Base-by-base conservation (phyloP, 2,888 invertebrate species). In the Zhuqinia jingwanae region DNA sequence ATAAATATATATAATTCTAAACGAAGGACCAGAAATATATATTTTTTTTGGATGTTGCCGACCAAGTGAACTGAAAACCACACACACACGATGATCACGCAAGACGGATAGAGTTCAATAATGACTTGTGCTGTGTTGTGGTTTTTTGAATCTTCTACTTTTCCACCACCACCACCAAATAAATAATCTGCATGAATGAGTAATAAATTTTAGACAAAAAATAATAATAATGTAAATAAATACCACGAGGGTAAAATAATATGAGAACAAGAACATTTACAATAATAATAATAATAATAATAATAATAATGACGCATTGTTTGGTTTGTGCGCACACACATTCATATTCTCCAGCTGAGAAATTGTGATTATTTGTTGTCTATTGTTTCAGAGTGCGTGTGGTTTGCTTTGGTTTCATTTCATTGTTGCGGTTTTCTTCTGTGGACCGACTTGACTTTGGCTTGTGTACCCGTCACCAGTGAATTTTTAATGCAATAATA, bases 161-260 rank as follows among this genome's bases (percentile, higher is more conserved):
- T n/a, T n/a, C n/a, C n/a, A n/a, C 36, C 36, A 6, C 36, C 3
- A 6, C 36, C 8, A 6, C 36, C n/a, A 82, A 77, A 84, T 83
- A 70, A 83, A 78, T 78, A 84, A 84, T 78, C 1, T 84, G 78
- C 77, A 78, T 84, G 84, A 84, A 77, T 84, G 78, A 84, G 68
- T 75, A 84, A 77, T 84, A 84, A 84, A 84, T 84, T 78, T 25
- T 22, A 50, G 68, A 17, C 36, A 36, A 8, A 36, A 36, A 36
- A 36, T 20, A 68, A 17, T 10, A 30, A 63, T 30, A 63, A 63
- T 68, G 68, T 68, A 68, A 68, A 68, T 68, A 68, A 68, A 68
- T 58, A 68, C 45, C 27, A 82, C 45, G 50, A 76, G 36, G 36
- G 63, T 76, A 81, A 50, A 36, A 78, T 53, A 56, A 81, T 70